Conservation (phyloP, 2,113 vertebrate species). For the Polyodon spathula region DNA sequence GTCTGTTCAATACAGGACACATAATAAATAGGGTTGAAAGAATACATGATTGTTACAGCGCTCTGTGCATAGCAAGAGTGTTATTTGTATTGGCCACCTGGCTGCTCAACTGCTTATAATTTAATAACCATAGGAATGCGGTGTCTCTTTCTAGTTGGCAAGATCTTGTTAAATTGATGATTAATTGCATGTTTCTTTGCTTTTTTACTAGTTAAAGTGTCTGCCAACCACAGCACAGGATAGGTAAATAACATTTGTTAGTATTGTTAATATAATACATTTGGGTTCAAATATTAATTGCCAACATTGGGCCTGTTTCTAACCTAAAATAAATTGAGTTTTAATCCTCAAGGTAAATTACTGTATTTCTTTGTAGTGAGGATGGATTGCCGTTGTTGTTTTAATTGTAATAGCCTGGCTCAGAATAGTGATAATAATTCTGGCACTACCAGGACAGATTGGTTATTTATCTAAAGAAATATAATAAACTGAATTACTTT, state of each 20-base stretch:
- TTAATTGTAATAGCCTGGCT: conserved; percentile 1
- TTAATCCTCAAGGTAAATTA: conserved; percentile 59
- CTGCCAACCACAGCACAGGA: not conserved
- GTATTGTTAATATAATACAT: not conserved
- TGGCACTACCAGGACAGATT: conserved; percentile 6
- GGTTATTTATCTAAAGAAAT: conserved; percentile 6
- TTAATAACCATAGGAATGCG: not conserved
- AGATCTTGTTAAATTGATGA: not conserved
- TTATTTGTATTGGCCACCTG: no score
- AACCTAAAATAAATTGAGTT: conserved; percentile 64
- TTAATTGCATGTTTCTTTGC: not conserved
- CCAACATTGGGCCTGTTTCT: conserved; percentile 50
- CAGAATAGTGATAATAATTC: conserved; percentile 4
- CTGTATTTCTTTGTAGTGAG: conserved; percentile 48
- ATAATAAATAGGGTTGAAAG: no score
- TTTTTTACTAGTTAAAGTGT: not conserved
- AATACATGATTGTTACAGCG: no score
- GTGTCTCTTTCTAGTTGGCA: not conserved
- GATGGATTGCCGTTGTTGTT: conserved; percentile 55
- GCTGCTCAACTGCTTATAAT: no score
- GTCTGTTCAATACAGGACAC: no score
- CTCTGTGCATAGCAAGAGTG: no score
- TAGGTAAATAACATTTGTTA: conserved; percentile 1
- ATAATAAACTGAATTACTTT: conserved; percentile 7
- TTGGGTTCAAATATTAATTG: conserved; percentile 47